Base-by-base conservation (phyloP, 2,797 vertebrate species). In the Holocentrus rufus region DNA sequence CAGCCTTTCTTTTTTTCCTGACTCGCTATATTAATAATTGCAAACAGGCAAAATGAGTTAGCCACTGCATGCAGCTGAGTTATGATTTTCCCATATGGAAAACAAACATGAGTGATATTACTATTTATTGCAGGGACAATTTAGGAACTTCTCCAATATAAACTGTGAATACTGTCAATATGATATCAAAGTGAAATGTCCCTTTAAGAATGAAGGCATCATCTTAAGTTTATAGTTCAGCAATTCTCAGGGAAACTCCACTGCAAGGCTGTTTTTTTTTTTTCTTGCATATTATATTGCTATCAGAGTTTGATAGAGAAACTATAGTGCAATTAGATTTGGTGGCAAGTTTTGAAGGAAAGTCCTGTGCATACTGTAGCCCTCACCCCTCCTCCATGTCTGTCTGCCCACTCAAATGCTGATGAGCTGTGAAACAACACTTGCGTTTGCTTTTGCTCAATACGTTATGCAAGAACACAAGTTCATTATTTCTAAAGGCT, bases 161-260 rank as follows among this genome's bases (percentile, higher is more conserved):
- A 13, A 42, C 0, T 10, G 22, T 50, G 49, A 36, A 55, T 65
- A 42, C 7, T 44, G 7, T 22, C 5, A 13, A 13, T 4, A n/a
- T 50, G 57, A 22, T 5, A 18, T 67, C 4, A 47, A n/a, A 25
- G 14, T 53, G 44, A 62, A 53, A 57, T 49, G 54, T 25, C 36
- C 58, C 39, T 85, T 60, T 30, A 61, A 60, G 36, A 61, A 66
- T 46, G 53, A 53, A 47, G 9, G 27, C 49, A 49, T 5, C 14
- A 42, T 22, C 23, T 47, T 70, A 57, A 76, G 7, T 31, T 7
- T 39, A 73, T 65, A 69, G 70, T 81, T 61, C 55, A 61, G 49
- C 46, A 42, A 27, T 50, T 66, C 67, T 57, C 9, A 13, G 82
- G 82, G 81, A 80, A 82, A 87, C 77, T 85, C 81, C 76, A 20